Evolutionary conservation across 2,888 invertebrate genomes (phyloP).

Genomic region (Prosapia bicincta): DNA sequence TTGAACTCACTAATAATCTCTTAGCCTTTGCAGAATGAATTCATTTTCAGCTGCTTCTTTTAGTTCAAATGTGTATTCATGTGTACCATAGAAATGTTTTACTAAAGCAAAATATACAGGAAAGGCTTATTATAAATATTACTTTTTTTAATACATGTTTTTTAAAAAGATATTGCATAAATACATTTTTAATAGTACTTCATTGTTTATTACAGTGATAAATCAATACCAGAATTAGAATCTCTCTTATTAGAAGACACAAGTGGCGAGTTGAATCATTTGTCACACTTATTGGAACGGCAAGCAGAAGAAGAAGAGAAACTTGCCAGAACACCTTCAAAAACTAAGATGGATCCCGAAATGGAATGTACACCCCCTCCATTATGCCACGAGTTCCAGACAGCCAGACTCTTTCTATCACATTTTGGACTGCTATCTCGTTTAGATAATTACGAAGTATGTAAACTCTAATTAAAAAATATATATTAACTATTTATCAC

Average conservation of each 20-base stretch:
- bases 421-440: slow-evolving; percentile 84
- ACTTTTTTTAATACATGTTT: too few species aligned
- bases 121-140: too few species aligned
- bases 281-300: slow-evolving; percentile 45
- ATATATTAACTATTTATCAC: neutral
- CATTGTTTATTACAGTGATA: slow-evolving; percentile 59
- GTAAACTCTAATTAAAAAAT: slow-evolving; percentile 17
- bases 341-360: slow-evolving; percentile 43
- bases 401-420: slow-evolving; percentile 89
- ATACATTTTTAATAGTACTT: too few species aligned
- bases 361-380: slow-evolving; percentile 72
- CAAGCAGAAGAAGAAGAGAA: slow-evolving; percentile 43
- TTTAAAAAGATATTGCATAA: too few species aligned
- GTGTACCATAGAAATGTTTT: too few species aligned
- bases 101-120: too few species aligned
- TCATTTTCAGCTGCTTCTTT: too few species aligned
- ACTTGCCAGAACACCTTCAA: slow-evolving; percentile 13
- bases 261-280: slow-evolving; percentile 48
- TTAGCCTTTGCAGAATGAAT: too few species aligned
- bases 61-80: too few species aligned
- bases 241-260: slow-evolving; percentile 59
- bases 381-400: slow-evolving; percentile 90
- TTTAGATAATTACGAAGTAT: slow-evolving; percentile 54
- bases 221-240: slow-evolving; percentile 86
- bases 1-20: too few species aligned